A percentile compares a stretch with the other conserved stretches of the same genome.
These are phyloP conservation scores for Himantopus leucocephalus DNA, from an alignment of 2,113 vertebrate species.

Conservation along the genomic window DNA sequence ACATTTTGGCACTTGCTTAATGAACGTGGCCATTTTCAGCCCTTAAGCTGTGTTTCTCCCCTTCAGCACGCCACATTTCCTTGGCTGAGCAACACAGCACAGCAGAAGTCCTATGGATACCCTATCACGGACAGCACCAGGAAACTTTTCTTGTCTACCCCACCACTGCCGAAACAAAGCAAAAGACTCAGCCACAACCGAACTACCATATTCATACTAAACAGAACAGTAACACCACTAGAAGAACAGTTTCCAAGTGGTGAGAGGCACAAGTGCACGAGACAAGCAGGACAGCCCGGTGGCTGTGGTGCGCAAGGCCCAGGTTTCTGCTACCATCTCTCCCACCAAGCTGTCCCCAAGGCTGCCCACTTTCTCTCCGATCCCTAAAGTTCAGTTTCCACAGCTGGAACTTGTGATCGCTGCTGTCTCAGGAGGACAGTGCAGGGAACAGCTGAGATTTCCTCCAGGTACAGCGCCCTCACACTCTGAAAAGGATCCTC, in stretches of 20 bases:
- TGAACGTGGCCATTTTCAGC: accelerated
- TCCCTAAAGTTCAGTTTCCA: background rate
- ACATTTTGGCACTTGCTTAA: background rate
- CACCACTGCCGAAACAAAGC: background rate
- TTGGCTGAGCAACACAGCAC: background rate
- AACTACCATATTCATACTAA: background rate
- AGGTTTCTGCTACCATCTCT: background rate
- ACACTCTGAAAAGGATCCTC: background rate
- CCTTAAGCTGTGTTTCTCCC: background rate
- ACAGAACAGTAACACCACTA: background rate
- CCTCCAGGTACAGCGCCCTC: background rate
- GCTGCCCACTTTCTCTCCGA: background rate
- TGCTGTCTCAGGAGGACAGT: background rate
- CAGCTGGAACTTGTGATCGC: background rate
- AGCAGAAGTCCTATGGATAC: background rate
- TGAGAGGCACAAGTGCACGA: background rate
- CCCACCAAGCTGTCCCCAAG: background rate
- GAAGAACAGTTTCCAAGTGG: background rate
- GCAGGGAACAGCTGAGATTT: background rate
- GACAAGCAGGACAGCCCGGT: background rate
- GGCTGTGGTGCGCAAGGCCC: background rate
- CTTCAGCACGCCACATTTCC: accelerated
- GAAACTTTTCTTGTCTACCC: background rate
- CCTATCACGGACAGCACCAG: background rate
- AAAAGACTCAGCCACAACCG: background rate